phyloP scores from a whole-genome alignment of 2,113 vertebrate species.

The Tretioscincus oriximinensis region DNA sequence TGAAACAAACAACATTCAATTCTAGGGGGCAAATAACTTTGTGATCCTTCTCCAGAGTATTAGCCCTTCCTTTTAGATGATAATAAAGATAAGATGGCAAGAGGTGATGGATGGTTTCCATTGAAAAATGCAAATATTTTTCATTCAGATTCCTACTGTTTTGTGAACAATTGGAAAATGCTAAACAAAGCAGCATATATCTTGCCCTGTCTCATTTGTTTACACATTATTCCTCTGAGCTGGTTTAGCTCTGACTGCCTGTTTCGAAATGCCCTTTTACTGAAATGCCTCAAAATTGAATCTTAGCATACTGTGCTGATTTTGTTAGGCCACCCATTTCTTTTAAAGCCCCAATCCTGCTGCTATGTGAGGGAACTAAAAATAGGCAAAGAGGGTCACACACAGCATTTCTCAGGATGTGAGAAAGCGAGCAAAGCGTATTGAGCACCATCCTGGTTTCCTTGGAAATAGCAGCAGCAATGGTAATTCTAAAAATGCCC shows the following conservation, averaged over 20 bases:
- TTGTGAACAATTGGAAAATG: conserved; percentile 32
- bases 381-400: conserved; percentile 68
- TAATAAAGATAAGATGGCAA: conserved; percentile 48
- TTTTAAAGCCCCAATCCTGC: conserved; percentile 62
- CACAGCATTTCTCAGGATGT: conserved; percentile 64
- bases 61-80: conserved; percentile 50
- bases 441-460: conserved; percentile 56
- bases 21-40: neutral
- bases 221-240: conserved; percentile 27
- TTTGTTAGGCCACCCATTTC: conserved; percentile 53
- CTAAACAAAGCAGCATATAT: conserved; percentile 48
- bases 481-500: conserved; percentile 53
- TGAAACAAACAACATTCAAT: no score
- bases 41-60: conserved; percentile 23
- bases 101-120: conserved; percentile 54
- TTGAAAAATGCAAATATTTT: conserved; percentile 54
- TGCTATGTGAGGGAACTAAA: conserved; percentile 68
- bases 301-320: neutral
- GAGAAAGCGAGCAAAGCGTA: conserved; percentile 70
- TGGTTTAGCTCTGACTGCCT: neutral
- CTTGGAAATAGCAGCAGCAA: conserved; percentile 74
- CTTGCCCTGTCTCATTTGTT: conserved; percentile 20
- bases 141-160: conserved; percentile 24
- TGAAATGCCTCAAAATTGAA: conserved; percentile 21
- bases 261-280: conserved; percentile 23